These are phyloP conservation scores for Abramis brama DNA, from an alignment of 2,113 vertebrate genomes.

Conservation along the genomic window DNA sequence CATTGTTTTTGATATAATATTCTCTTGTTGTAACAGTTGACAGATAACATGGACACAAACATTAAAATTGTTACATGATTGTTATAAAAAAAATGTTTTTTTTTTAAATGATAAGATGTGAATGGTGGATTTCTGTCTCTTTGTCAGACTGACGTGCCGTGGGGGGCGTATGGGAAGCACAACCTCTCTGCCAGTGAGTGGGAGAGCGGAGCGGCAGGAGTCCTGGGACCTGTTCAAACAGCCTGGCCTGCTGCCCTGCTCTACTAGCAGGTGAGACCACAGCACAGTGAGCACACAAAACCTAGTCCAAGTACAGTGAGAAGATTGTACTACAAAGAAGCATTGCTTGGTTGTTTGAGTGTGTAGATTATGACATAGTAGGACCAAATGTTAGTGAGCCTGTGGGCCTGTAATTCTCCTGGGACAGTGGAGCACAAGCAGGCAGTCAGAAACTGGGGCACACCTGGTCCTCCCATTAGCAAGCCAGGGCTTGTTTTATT, in stretches of 20 bases:
- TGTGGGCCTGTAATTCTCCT: constrained; percentile 45
- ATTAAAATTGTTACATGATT: not conserved
- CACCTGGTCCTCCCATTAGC: constrained; percentile 15
- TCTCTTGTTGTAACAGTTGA: not conserved
- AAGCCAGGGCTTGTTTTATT: not conserved
- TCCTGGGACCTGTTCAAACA: constrained; percentile 67
- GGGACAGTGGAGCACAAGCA: constrained; percentile 14
- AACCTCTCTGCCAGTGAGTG: constrained; percentile 67
- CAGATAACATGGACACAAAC: not conserved
- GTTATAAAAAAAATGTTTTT: not conserved
- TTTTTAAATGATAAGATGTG: too few species aligned
- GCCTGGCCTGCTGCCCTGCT: constrained; percentile 53
- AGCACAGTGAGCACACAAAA: not conserved
- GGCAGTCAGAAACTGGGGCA: constrained; percentile 48
- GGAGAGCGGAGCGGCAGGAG: constrained; percentile 66
- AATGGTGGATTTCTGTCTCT: not conserved
- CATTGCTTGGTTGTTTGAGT: not conserved
- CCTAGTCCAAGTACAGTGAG: not conserved
- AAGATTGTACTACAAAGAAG: constrained; percentile 2
- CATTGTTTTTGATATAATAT: too few species aligned
- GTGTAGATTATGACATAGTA: constrained; percentile 15
- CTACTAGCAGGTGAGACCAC: constrained; percentile 64
- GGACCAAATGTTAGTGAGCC: constrained; percentile 11
- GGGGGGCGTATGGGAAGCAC: constrained; percentile 66
- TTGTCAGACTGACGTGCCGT: constrained; percentile 65